phyloP scores from a whole-genome alignment of 2,888 invertebrate species.

The Eilema sororculum region DNA sequence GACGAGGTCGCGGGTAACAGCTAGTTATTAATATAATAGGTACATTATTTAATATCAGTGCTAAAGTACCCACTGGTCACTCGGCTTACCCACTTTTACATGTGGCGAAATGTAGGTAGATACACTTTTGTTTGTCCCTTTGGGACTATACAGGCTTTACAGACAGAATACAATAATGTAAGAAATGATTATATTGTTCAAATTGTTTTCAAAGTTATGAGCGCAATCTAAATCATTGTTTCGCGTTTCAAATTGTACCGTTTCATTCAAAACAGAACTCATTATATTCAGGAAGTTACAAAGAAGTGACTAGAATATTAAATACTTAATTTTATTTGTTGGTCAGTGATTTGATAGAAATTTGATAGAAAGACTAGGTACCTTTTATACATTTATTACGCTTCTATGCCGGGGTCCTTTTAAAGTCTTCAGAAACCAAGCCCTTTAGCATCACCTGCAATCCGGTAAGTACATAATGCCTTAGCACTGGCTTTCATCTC shows the following conservation, averaged over 20 bases:
- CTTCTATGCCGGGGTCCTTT: not conserved
- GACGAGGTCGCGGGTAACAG: too few species aligned
- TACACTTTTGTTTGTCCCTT: not conserved
- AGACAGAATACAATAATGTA: not conserved
- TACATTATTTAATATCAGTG: too few species aligned
- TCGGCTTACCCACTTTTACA: too few species aligned
- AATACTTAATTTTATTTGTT: conserved; percentile 2
- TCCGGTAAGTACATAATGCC: too few species aligned
- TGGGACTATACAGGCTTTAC: not conserved
- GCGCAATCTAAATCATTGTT: not conserved
- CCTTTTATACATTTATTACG: not conserved
- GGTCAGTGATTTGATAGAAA: not conserved
- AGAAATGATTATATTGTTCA: not conserved
- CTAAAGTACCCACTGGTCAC: too few species aligned
- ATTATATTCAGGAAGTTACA: conserved; percentile 5
- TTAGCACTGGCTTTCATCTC: too few species aligned
- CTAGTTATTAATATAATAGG: too few species aligned
- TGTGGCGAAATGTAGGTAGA: not conserved
- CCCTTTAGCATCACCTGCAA: not conserved
- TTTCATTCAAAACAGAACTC: conserved; percentile 9
- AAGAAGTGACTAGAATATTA: conserved; percentile 13
- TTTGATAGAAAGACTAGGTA: not conserved
- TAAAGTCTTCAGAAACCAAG: not conserved
- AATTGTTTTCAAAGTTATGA: not conserved
- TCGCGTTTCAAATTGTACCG: not conserved